phyloP scores from a whole-genome alignment of 2,888 invertebrate genomes.

The Polydesmus complanatus region DNA sequence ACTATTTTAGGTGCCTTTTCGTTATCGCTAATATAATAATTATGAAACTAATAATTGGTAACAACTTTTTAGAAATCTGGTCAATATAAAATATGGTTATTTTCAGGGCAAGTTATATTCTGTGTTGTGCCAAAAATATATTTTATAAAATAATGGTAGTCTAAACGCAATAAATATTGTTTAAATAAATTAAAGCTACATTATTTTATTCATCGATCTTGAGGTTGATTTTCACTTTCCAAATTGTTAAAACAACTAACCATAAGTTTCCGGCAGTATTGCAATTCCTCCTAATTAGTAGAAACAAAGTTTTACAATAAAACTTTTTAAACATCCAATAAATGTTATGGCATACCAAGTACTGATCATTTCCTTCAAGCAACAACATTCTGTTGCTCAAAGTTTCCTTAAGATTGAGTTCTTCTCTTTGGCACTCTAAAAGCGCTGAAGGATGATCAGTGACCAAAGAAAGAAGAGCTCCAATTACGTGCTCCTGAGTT shows the following conservation, averaged over 20 bases:
- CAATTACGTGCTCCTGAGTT: constrained; percentile 40
- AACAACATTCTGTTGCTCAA: constrained; percentile 32
- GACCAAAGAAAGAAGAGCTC: constrained; percentile 36
- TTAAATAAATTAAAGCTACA: neutral
- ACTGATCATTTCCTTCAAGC: constrained; percentile 36
- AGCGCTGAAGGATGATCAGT: constrained; percentile 34
- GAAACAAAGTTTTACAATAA: neutral
- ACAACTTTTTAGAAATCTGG: no score
- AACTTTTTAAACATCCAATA: neutral
- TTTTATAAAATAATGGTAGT: no score
- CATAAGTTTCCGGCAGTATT: constrained; percentile 25
- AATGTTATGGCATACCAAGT: constrained; percentile 21
- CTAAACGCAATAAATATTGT: neutral
- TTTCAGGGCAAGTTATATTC: neutral
- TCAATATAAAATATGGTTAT: neutral
- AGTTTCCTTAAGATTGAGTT: constrained; percentile 33
- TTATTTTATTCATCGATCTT: constrained; percentile 7
- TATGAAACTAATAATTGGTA: neutral
- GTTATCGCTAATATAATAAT: neutral
- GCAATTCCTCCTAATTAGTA: constrained; percentile 24
- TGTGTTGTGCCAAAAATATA: no score
- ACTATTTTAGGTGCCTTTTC: no score
- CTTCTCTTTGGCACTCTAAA: constrained; percentile 34
- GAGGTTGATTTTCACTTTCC: neutral
- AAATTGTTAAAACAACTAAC: constrained; percentile 17